Evolutionary conservation across 2,797 vertebrate species (phyloP).

Genomic region (Amniataba percoides): DNA sequence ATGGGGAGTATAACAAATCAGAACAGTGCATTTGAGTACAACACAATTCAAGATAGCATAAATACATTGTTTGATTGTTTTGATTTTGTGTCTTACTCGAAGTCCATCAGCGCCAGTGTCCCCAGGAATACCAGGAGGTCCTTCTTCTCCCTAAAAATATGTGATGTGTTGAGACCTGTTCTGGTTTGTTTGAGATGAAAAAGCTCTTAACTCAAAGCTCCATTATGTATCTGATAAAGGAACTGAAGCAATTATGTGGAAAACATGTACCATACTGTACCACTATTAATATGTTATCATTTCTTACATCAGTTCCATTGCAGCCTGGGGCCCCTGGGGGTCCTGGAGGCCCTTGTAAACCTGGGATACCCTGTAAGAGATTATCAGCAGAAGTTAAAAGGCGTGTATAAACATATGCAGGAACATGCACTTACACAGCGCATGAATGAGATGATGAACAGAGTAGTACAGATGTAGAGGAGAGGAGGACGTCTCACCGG

Average conservation of each 20-base stretch:
- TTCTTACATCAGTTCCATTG: constrained; percentile 91
- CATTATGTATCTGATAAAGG: not conserved
- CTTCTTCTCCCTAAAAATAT: constrained; percentile 66
- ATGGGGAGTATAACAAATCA: not conserved
- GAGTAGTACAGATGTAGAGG: not conserved
- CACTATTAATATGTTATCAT: not conserved
- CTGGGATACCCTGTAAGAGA: constrained; percentile 88
- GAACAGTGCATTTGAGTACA: not conserved
- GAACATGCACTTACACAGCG: not conserved
- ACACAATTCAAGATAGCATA: not conserved
- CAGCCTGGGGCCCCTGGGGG: constrained; percentile 89
- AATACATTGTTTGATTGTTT: constrained; percentile 3
- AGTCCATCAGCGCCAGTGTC: constrained; percentile 41
- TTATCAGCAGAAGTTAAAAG: constrained; percentile 10
- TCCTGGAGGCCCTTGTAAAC: constrained; percentile 91
- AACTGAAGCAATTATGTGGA: not conserved
- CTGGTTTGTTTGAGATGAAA: not conserved
- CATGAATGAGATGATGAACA: not conserved
- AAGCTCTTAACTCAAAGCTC: not conserved
- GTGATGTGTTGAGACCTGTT: not conserved
- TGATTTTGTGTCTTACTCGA: constrained; percentile 57
- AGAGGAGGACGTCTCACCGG: constrained; percentile 60
- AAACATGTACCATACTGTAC: not conserved
- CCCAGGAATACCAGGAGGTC: constrained; percentile 57
- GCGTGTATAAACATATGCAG: not conserved